Evolutionary conservation across 2,797 vertebrate species (phyloP), one percentile per base, ranked within the genome.

Genomic region (Avahi laniger): DNA sequence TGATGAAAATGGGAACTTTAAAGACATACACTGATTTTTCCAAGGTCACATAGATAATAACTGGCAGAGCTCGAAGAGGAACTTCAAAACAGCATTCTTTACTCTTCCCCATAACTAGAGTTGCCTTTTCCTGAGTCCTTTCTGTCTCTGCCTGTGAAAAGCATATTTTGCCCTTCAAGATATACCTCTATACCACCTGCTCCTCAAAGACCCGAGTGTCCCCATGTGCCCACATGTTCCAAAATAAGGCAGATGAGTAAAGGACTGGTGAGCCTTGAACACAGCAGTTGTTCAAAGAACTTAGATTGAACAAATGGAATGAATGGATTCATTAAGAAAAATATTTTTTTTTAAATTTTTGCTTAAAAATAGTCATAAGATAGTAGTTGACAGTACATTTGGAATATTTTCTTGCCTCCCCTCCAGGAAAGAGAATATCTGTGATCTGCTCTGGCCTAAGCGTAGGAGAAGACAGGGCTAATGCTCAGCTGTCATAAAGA

Each of bases 1-100:
- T 63, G 14, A 91, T 26, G 22, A 57, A 96, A 94, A 96, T 84
- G n/a, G 30, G 70, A 89, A n/a, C 17, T 90, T 91, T 41, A 85
- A 90, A 83, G 35, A 83, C 13, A 81, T 63, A 87, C 35, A 52
- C 2, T 85, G 54, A 75, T 17, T 73, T 96, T 65, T 87, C 75
- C 43, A 89, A 78, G 50, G 12, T 87, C 82, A 94, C 4, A 65
- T 28, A 65, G 26, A 33, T 61, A 33, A 15, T 57, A 57, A 94
- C 5, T 82, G 50, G 3, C 48, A 63, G 43, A 84, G 30, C 8
- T 54, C 8, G 18, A 46, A 38, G 22, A 69, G 13, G 38, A 79
- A 38, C 18, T 92, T 85, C 48, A 30, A 75, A 33, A 7, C 13
- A 92, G 9, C 26, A 26, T 85, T 38, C n/a, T 92, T 61, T 72